These are phyloP conservation scores for Melanotaenia duboulayi DNA, from an alignment of 2,113 vertebrate species.

Conservation along the genomic window DNA sequence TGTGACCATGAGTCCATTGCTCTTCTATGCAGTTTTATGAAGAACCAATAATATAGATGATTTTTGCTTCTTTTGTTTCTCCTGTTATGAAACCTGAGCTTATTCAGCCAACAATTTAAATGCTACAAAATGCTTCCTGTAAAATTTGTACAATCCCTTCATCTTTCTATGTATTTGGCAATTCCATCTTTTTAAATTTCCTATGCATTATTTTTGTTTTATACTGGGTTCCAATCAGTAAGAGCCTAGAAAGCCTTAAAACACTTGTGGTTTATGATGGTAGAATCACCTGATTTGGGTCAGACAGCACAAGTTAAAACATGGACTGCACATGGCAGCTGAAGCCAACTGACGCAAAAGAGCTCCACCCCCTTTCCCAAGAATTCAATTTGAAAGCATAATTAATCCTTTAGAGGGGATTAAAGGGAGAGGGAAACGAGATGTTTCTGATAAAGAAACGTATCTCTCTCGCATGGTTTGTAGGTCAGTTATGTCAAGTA, in stretches of 20 bases:
- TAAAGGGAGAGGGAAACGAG: neutral
- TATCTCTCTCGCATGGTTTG: neutral
- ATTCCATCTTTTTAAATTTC: no score
- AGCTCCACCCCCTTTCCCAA: neutral
- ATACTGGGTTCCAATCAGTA: no score
- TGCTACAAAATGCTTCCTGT: neutral
- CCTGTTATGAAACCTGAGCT: no score
- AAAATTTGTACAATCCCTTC: neutral
- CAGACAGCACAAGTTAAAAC: neutral
- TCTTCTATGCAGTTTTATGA: neutral
- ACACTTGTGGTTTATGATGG: neutral
- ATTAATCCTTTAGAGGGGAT: slow-evolving; percentile 10
- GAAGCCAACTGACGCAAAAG: slow-evolving; percentile 10
- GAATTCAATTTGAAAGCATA: slow-evolving; percentile 8
- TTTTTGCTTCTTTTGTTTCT: neutral
- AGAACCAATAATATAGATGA: neutral
- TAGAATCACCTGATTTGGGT: slow-evolving; percentile 18
- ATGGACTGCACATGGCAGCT: slow-evolving; percentile 16
- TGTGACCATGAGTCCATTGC: neutral
- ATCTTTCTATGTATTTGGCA: neutral
- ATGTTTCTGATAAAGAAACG: neutral
- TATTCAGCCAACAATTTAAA: no score
- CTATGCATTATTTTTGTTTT: no score
- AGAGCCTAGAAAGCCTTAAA: neutral
- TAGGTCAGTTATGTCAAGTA: neutral